These are phyloP conservation scores for Melipona beecheii DNA, from an alignment of 2,888 invertebrate species.

Conservation along the genomic window DNA sequence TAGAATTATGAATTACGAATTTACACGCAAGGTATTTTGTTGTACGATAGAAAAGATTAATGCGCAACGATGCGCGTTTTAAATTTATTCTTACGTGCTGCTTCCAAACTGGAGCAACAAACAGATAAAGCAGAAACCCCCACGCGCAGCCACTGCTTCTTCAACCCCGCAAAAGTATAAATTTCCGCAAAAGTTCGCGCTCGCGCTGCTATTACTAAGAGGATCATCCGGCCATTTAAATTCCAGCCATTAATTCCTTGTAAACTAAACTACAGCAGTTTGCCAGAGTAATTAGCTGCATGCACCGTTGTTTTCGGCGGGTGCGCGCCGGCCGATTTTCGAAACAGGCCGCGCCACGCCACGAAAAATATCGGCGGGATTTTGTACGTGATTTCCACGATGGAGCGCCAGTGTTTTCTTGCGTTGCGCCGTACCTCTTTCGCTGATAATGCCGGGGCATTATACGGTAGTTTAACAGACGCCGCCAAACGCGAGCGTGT, in stretches of 20 bases:
- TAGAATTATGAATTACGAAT: no score
- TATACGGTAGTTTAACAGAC: slow-evolving; percentile 35
- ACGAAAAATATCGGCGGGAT: background rate
- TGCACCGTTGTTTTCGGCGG: background rate
- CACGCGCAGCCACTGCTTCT: no score
- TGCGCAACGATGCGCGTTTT: no score
- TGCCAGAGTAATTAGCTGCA: background rate
- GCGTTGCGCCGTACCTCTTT: background rate
- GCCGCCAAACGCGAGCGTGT: background rate
- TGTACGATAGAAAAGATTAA: no score
- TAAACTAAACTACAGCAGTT: background rate
- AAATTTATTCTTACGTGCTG: no score
- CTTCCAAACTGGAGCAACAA: no score
- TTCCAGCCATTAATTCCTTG: background rate
- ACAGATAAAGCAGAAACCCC: no score
- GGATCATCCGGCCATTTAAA: background rate
- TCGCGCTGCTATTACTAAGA: background rate
- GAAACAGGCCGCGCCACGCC: background rate
- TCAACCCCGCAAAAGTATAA: no score
- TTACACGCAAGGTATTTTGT: no score
- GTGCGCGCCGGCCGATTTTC: slow-evolving; percentile 13
- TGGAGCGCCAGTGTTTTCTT: slow-evolving; percentile 1
- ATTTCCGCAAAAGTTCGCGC: no score
- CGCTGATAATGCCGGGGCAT: slow-evolving; percentile 13
- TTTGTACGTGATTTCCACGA: background rate